phyloP scores from a whole-genome alignment of 2,888 invertebrate species.

The Tachina fera region DNA sequence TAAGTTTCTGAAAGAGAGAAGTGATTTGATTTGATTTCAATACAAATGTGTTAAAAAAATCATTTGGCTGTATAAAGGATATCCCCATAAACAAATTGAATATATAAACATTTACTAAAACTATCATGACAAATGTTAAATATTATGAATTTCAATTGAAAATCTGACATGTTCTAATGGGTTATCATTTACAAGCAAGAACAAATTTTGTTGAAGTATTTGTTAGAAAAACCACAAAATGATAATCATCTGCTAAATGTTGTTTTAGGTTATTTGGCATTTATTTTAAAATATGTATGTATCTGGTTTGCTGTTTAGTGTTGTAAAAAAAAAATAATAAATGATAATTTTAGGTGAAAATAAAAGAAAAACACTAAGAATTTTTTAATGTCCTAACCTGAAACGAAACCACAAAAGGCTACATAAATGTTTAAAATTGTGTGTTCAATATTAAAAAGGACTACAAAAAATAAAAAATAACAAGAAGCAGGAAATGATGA shows the following conservation, averaged over 20 bases:
- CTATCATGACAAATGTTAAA: constrained; percentile 15
- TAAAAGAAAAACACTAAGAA: background rate
- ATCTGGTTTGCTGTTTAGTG: constrained; percentile 20
- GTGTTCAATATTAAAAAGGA: background rate
- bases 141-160: constrained; percentile 45
- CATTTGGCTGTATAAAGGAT: no score
- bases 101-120: background rate
- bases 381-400: background rate
- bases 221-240: constrained; percentile 43
- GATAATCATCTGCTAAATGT: constrained; percentile 48
- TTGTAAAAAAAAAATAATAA: constrained; percentile 44
- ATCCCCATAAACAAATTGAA: no score
- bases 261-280: constrained; percentile 30
- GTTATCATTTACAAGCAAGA: background rate
- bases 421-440: constrained; percentile 30
- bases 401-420: constrained; percentile 11
- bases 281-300: background rate
- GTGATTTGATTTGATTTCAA: no score
- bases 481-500: constrained; percentile 4
- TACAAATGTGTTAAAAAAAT: no score
- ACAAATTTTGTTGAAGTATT: constrained; percentile 29
- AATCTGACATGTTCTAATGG: constrained; percentile 17
- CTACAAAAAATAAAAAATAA: background rate
- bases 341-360: constrained; percentile 41
- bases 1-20: no score